These are phyloP conservation scores for Lysandra bellargus DNA, from an alignment of 2,888 invertebrate genomes.

Conservation along the genomic window DNA sequence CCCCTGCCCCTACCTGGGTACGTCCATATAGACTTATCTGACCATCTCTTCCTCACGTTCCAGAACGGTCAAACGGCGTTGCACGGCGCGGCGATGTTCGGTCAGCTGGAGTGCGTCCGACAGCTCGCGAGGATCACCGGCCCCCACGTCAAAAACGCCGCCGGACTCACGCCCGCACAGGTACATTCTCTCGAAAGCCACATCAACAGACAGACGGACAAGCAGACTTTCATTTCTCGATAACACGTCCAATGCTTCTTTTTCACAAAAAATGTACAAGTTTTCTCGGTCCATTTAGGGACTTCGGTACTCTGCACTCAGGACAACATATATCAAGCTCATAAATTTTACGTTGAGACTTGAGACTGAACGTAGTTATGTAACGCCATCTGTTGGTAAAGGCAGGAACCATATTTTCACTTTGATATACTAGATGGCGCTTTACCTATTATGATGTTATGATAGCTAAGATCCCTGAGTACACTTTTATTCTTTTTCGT, in stretches of 20 bases:
- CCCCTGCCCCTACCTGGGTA: too few species aligned
- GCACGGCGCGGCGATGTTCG: slow-evolving; percentile 95
- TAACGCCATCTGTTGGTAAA: too few species aligned
- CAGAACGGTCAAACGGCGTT: slow-evolving; percentile 96
- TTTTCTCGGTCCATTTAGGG: too few species aligned
- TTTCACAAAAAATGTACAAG: too few species aligned
- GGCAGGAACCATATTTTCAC: neutral
- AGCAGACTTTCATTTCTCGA: too few species aligned
- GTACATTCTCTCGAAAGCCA: neutral
- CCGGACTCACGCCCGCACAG: slow-evolving; percentile 79
- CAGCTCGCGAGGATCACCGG: slow-evolving; percentile 86
- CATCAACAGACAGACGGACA: too few species aligned
- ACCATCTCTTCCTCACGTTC: slow-evolving; percentile 42
- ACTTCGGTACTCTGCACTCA: too few species aligned
- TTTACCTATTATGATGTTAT: neutral
- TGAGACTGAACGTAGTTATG: neutral
- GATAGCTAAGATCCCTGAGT: too few species aligned
- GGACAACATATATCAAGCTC: neutral
- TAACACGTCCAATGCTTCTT: too few species aligned
- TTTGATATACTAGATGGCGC: neutral
- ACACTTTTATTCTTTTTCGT: too few species aligned
- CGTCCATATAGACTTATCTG: too few species aligned
- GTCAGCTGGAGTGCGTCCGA: slow-evolving; percentile 89
- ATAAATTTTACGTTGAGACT: too few species aligned
- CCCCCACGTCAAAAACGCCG: slow-evolving; percentile 85